A percentile compares a stretch with the other conserved stretches of the same genome.
These are phyloP conservation scores for Girardia tigrina DNA, from an alignment of 2,888 invertebrate genomes.

Conservation along the genomic window DNA sequence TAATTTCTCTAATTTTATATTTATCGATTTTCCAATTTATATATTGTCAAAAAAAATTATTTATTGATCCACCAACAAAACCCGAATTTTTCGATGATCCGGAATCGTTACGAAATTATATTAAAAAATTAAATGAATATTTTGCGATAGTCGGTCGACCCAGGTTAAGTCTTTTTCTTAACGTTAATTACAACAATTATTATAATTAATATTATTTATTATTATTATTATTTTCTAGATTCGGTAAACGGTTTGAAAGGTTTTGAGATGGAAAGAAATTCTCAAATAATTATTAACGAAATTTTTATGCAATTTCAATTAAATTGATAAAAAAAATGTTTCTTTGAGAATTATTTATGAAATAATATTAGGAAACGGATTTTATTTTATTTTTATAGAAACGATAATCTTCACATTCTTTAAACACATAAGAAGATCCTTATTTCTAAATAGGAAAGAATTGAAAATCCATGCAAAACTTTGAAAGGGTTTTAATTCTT, in stretches of 20 bases:
- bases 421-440: too few species aligned
- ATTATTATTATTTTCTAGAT: not conserved
- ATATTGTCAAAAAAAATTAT: not conserved
- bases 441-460: too few species aligned
- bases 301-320: too few species aligned
- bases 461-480: too few species aligned
- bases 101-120: slow-evolving; percentile 52
- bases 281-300: too few species aligned
- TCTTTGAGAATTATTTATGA: too few species aligned
- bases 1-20: not conserved
- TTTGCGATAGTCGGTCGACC: slow-evolving; percentile 54
- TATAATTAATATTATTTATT: not conserved
- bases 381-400: too few species aligned
- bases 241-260: not conserved
- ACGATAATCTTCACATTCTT: too few species aligned
- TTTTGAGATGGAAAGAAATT: too few species aligned
- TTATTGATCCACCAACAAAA: slow-evolving; percentile 44
- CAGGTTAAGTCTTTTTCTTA: slow-evolving; percentile 47
- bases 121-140: slow-evolving; percentile 54
- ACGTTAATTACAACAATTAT: not conserved
- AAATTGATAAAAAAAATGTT: too few species aligned
- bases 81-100: slow-evolving; percentile 52
- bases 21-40: not conserved
- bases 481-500: too few species aligned
- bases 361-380: too few species aligned